Evolutionary conservation across 1,140 invertebrate genomes (phyloP), one percentile per base, ranked within the genome.

Genomic region (Nasonia giraulti): DNA sequence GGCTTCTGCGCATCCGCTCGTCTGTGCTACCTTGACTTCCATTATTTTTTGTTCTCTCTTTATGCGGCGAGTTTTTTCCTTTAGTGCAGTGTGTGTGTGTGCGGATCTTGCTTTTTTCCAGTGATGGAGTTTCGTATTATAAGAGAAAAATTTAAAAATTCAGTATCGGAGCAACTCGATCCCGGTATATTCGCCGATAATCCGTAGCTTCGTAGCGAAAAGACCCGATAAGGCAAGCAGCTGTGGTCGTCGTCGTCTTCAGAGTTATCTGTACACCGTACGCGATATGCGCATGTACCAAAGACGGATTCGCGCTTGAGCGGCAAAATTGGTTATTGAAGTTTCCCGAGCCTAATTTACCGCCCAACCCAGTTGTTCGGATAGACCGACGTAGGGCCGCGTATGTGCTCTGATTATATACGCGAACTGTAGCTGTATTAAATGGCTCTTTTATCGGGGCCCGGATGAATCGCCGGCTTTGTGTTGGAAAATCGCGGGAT

Each of bases 1-100:
- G 69, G 33, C 69, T 62, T 73, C 37, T 23, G 11, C 14, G 55
- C 71, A 71, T 83, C 82, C 82, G 74, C 40, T 68, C 55, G 31
- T n/a, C 27, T 27, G 2, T 20, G 17, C 3, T 76, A 27, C 66
- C 20, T 23, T 8, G n/a, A 79, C 11, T 80, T 27, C 40, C 4
- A 20, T 80, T 55, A 47, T 81, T 82, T 73, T 31, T 10, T 55
- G 2, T 33, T 27, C 40, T 77, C 37, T 3, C 75, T 77, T 2
- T 37, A 27, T 27, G 31, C 71, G 80, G 31, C 33, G 1, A 33
- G 33, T 75, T 31, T 14, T 37, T 62, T 75, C 7, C 47, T 7
- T 66, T 75, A n/a, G 33, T 69, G 17, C 31, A 37, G 27, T 31
- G 23, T 62, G 14, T n/a, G 4, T 17, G 14, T n/a, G 1, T 17